Evolutionary conservation across 2,113 vertebrate genomes (phyloP), one percentile per base, ranked within the genome.

Genomic region (human): DNA sequence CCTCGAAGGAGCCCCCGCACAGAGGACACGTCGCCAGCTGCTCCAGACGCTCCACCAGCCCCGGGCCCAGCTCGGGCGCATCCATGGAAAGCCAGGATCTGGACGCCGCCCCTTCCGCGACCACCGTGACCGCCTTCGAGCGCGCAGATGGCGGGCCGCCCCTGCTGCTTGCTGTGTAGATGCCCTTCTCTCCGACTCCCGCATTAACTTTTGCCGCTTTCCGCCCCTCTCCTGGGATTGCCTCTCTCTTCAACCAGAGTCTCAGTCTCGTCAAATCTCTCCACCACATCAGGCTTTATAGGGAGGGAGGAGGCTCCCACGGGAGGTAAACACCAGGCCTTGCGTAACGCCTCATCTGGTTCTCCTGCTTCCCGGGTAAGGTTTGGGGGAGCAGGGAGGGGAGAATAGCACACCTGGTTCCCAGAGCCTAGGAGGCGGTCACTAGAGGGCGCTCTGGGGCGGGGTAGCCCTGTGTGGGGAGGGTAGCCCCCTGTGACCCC

Each of bases 31-130:
- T 97, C 8, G 98, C 97, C 52, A 98, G 95, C 79, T 96, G 98
- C 95, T 98, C 98, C 96, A 98, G 96, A 97, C 98, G 98, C 92
- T 97, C 97, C 96, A 98, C 98, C 70, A 98, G 85, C 87, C 98
- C 98, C 50, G 95, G 89, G 86, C 95, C 95, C 95, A 91, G 50
- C 87, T 92, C 95, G 2, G 94, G 23, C 52, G 50, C 20, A 86
- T 98, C 97, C 97, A 98, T 97, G 81, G 75, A 61, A 64, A 92
- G 52, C 92, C 2, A 1, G 90, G 45, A 66, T 80, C 45, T 1
- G 30, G 83, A 84, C 40, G 95, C 93, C 92, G 45, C n/a, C 89
- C 61, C 48, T 57, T 48, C 50, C 88, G 43, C 70, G 85, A 93
- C 84, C 84, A 6, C 91, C 81, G 93, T 17, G 48, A 79, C 88